Evolutionary conservation across 2,113 vertebrate species (phyloP).

Genomic region (Cynoglossus semilaevis): DNA sequence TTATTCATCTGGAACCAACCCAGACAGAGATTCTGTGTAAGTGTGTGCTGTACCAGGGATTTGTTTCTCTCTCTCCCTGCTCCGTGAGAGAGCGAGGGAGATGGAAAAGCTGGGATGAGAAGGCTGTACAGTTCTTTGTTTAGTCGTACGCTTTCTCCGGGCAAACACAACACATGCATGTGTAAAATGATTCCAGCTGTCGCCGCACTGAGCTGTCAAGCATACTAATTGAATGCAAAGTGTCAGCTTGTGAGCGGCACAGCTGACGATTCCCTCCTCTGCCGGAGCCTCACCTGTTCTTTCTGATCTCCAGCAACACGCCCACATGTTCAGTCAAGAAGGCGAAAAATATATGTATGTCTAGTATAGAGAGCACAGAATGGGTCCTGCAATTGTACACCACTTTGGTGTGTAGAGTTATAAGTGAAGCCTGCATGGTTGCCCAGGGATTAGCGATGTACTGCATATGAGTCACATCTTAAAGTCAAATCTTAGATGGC

Average conservation of each 20-base stretch:
- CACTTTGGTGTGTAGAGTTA: background rate
- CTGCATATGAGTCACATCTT: too few relatives aligned
- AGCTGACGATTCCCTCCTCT: constrained; percentile 47
- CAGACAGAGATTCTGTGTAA: constrained; percentile 67
- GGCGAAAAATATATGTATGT: background rate
- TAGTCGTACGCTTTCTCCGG: constrained; percentile 19
- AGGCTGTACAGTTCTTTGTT: constrained; percentile 28
- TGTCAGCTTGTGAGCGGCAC: constrained; percentile 29
- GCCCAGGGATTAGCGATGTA: too few relatives aligned
- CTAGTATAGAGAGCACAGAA: background rate
- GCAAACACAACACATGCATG: constrained; percentile 30
- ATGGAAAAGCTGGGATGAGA: constrained; percentile 19
- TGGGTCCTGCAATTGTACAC: background rate
- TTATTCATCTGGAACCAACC: constrained; percentile 68
- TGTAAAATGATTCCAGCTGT: constrained; percentile 57
- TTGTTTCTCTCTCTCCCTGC: constrained; percentile 51
- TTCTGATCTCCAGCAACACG: background rate
- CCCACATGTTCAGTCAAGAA: background rate
- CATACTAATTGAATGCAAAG: constrained; percentile 61
- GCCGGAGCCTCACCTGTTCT: constrained; percentile 8
- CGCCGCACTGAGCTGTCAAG: constrained; percentile 41
- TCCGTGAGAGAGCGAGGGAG: constrained; percentile 9
- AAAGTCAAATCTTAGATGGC: too few relatives aligned
- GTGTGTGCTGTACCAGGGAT: constrained; percentile 43
- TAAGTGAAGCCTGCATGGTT: too few relatives aligned